Conservation (phyloP, 2,113 vertebrate genomes). For the Urocitellus parryii region DNA sequence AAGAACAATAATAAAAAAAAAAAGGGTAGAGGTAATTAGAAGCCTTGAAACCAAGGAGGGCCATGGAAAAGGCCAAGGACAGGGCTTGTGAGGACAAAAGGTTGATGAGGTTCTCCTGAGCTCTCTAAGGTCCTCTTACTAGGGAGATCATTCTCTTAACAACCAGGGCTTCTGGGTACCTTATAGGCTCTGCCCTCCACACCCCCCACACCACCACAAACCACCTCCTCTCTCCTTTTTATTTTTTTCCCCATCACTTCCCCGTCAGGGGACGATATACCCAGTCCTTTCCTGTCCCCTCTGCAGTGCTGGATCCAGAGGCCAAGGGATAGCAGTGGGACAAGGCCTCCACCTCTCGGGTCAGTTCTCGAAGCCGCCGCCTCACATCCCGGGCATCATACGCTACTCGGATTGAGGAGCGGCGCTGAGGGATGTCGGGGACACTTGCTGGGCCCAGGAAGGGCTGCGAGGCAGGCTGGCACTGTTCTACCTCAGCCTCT, state of each 20-base stretch:
- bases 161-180: background rate
- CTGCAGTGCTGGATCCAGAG: background rate
- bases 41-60: background rate
- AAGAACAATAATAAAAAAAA: background rate
- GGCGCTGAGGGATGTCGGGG: constrained; percentile 17
- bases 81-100: background rate
- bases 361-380: constrained; percentile 73
- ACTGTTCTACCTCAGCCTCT: background rate
- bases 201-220: constrained; percentile 4
- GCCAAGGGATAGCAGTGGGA: constrained; percentile 57
- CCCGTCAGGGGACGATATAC: constrained; percentile 60
- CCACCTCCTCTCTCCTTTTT: constrained; percentile 59
- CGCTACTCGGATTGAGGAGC: constrained; percentile 43
- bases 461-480: background rate
- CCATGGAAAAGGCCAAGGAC: background rate
- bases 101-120: background rate
- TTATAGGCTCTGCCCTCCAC: background rate
- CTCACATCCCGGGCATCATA: constrained; percentile 73
- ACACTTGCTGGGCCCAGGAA: constrained; percentile 12
- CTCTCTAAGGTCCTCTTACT: background rate
- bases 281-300: constrained; percentile 59
- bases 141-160: constrained; percentile 9
- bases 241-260: constrained; percentile 52
- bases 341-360: constrained; percentile 66
- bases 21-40: background rate